These are phyloP conservation scores for Hirtodrosophila cameraria DNA, from an alignment of 2,888 invertebrate genomes.

Conservation along the genomic window DNA sequence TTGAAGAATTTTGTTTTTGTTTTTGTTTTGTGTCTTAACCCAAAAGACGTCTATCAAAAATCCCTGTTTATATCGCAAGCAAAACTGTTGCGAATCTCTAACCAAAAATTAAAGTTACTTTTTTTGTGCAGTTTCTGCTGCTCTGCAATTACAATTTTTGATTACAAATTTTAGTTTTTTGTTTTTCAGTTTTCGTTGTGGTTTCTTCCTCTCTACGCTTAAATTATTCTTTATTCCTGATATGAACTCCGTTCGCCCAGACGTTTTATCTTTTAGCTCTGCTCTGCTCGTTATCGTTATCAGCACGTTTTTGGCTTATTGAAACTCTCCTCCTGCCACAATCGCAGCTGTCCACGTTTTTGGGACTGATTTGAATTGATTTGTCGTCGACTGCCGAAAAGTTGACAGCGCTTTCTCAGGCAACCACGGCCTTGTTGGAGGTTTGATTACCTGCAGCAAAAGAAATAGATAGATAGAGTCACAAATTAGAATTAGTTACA, in stretches of 20 bases:
- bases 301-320: not conserved
- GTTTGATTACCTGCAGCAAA: constrained; percentile 54
- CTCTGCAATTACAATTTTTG: constrained; percentile 8
- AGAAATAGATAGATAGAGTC: constrained; percentile 12
- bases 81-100: constrained; percentile 13
- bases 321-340: not conserved
- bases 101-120: constrained; percentile 41
- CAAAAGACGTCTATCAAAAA: constrained; percentile 40
- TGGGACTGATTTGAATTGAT: constrained; percentile 30
- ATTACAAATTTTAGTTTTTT: constrained; percentile 3
- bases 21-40: constrained; percentile 24
- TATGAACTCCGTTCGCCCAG: constrained; percentile 62
- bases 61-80: constrained; percentile 67
- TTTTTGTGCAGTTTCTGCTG: constrained; percentile 25
- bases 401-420: constrained; percentile 56
- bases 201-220: not conserved
- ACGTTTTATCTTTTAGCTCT: constrained; percentile 4
- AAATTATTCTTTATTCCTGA: constrained; percentile 49
- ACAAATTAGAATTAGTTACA: not conserved
- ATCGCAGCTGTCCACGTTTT: constrained; percentile 30
- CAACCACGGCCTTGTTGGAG: constrained; percentile 60
- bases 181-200: constrained; percentile 42
- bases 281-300: constrained; percentile 8
- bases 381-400: constrained; percentile 45
- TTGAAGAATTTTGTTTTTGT: constrained; percentile 45